phyloP scores from a whole-genome alignment of 2,888 invertebrate species.

The Alloscopus bannaensis region DNA sequence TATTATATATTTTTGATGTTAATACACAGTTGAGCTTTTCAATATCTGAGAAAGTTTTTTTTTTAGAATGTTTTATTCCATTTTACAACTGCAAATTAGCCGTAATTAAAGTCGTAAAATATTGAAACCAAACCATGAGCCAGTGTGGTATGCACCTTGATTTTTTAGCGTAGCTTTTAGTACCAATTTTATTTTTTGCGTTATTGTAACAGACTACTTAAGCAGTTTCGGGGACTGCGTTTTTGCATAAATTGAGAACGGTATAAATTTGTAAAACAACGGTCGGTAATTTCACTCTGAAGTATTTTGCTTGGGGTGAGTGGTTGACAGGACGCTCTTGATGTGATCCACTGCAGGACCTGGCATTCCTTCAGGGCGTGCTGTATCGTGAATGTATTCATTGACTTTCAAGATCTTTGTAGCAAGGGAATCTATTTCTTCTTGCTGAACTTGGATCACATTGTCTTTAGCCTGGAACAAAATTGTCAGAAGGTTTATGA shows the following conservation, averaged over 20 bases:
- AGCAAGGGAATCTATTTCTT: constrained; percentile 76
- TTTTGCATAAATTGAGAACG: background rate
- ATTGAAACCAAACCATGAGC: too few species aligned
- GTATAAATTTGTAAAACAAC: background rate
- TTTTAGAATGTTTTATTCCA: too few species aligned
- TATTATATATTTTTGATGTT: too few species aligned
- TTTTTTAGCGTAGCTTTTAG: too few species aligned
- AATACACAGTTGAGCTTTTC: too few species aligned
- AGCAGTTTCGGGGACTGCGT: background rate
- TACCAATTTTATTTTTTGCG: too few species aligned
- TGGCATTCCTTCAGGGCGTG: constrained; percentile 58
- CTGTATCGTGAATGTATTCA: constrained; percentile 68
- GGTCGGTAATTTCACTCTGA: background rate
- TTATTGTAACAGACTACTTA: too few species aligned
- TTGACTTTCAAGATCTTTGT: constrained; percentile 72
- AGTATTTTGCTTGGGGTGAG: background rate
- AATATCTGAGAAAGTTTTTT: too few species aligned
- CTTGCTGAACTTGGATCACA: constrained; percentile 76
- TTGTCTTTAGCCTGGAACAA: constrained; percentile 76
- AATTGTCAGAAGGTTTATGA: too few species aligned
- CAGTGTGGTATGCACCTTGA: too few species aligned
- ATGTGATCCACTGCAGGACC: constrained; percentile 66
- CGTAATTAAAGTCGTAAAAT: too few species aligned
- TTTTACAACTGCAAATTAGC: too few species aligned
- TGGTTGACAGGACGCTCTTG: constrained; percentile 52